Evolutionary conservation across 1,140 invertebrate genomes (phyloP), one percentile per base, ranked within the genome.

Genomic region (Drosophila hydei): DNA sequence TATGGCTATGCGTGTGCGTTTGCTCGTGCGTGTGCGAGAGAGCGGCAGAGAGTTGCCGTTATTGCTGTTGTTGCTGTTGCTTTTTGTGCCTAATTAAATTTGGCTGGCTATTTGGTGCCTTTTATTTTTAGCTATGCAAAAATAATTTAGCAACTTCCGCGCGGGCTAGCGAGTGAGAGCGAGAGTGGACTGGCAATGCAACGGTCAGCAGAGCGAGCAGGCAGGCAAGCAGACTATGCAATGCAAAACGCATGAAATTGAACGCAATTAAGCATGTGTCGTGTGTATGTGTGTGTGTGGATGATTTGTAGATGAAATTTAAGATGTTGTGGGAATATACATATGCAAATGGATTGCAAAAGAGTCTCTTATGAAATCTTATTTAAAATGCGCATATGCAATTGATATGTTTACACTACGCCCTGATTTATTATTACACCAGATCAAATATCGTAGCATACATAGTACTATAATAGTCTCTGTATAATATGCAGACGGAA

Each of bases 21-120:
- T 2, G n/a, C 2, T 6, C 23, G 16, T 36, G 11, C 14, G 36
- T 59, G 33, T 45, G 47, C 19, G 19, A 21, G 27, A 21, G 27
- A 40, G 19, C 51, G 43, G 19, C 25, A 70, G 50, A 45, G 33
- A n/a, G 50, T 11, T 43, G 14, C 54, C 47, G 36, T 68, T 60
- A 19, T 33, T 65, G 38, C 14, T 45, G 38, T 14, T 71, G 36
- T 54, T 61, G 70, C 23, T 65, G 58, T 72, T 77, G 70, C 64
- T 74, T 79, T 79, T 79, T 79, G 60, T 56, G 61, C 70, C 75
- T 63, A 54, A 63, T 63, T 63, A 84, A 84, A 84, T 84, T 84
- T 84, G 67, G 59, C 60, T 63, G 69, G 61, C 75, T 58, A 83
- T 79, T 69, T 84, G 43, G 38, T 62, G 63, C 45, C 45, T 69